These are phyloP conservation scores for Cossypha caffra DNA, from an alignment of 2,797 vertebrate genomes.

Conservation along the genomic window DNA sequence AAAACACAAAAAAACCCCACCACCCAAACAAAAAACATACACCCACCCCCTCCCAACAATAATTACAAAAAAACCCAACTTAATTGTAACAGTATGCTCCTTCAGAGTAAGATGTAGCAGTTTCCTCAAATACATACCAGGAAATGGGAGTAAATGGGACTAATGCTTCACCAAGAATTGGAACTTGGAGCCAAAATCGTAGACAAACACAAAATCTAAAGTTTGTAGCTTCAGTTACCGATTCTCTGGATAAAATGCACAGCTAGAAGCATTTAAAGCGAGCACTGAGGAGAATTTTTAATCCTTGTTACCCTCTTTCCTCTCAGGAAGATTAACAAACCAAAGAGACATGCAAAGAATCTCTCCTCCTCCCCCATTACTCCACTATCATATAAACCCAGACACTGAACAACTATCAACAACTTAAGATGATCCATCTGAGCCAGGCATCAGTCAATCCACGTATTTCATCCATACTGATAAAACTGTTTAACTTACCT, in stretches of 20 bases:
- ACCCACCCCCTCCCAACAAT: fast-evolving
- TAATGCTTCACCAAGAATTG: neutral
- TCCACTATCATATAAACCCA: neutral
- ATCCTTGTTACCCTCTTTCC: neutral
- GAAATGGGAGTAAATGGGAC: neutral
- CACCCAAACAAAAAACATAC: neutral
- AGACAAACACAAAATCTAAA: neutral
- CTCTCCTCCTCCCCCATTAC: neutral
- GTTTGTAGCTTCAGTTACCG: neutral
- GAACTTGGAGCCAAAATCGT: neutral
- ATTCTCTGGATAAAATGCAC: neutral
- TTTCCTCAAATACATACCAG: neutral
- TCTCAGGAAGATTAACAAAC: neutral
- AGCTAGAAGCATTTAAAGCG: neutral
- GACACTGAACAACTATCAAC: neutral
- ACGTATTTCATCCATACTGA: neutral
- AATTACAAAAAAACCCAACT: neutral
- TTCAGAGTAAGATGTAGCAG: neutral
- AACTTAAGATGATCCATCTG: neutral
- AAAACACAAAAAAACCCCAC: neutral
- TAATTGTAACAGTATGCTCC: fast-evolving
- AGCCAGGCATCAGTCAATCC: neutral
- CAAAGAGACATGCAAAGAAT: neutral
- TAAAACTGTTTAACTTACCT: neutral
- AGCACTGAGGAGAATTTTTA: neutral